Base-by-base conservation (phyloP, 2,797 vertebrate species). In the Amblyraja radiata region DNA sequence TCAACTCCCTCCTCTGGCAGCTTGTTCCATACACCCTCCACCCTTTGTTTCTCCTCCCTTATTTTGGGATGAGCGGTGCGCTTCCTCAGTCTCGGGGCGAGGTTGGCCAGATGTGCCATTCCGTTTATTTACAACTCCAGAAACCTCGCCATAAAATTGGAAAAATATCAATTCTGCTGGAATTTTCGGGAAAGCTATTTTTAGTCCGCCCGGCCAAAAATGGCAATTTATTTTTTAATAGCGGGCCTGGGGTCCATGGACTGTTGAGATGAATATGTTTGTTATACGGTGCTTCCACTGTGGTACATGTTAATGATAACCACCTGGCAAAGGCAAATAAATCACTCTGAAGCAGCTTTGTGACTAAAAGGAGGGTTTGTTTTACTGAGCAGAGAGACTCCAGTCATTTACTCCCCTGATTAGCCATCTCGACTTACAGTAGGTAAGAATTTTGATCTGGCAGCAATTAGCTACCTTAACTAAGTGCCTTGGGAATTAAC, bases 351-450 rank as follows among this genome's bases (percentile, higher is more conserved):
- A 92, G 71, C 90, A 92, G 90, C 71, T 92, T 36, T 74, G 74
- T 92, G 71, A 92, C 90, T 92, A n/a, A 92, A 92, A 92, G 71
- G 76, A 92, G 21, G 71, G 71, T 76, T 92, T 74, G 90, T 92
- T 92, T 73, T 88, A 74, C 68, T 74, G 90, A 74, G 46, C 13
- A 0, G 88, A 91, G 18, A 36, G 73, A 74, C 71, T 74, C 9
- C 36, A 28, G 14, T 92, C 68, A 25, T 76, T 6, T 13, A 39
- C 68, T 76, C 54, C 58, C 68, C 61, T 88, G 84, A 88, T 88
- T 86, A 68, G n/a, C 39, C 28, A 25, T 76, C 25, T 92, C 36
- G 54, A 28, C 71, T 74, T 92, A 16, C 46, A 76, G 6, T 54
- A 92, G 23, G 13, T 11, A 39, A 39, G 71, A 74, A 92, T 54